Percentiles rank a stretch among this genome's conserved stretches.
phyloP scores from a whole-genome alignment of 2,113 vertebrate species.

The Chrysochloris asiatica region DNA sequence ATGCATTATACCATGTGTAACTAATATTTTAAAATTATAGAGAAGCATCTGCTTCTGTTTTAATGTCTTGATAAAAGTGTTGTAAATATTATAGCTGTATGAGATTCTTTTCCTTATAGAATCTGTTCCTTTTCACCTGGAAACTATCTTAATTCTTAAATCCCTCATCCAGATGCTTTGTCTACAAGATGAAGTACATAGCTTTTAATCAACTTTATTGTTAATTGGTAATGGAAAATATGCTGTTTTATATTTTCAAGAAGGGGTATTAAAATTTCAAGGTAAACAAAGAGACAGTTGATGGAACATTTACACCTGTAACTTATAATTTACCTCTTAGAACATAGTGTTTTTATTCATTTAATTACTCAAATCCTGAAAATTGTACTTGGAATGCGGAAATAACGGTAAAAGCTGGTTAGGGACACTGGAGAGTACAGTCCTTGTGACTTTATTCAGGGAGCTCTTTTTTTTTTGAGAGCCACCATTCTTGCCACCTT shows the following conservation, averaged over 20 bases:
- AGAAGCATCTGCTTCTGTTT: conserved; percentile 81
- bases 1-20: conserved; percentile 76
- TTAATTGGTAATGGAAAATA: conserved; percentile 68
- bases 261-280: conserved; percentile 67
- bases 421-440: background rate
- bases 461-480: background rate
- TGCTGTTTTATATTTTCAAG: conserved; percentile 61
- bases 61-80: conserved; percentile 80
- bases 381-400: background rate
- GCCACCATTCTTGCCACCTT: background rate
- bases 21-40: conserved; percentile 76
- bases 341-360: conserved; percentile 26
- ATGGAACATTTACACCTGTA: conserved; percentile 37
- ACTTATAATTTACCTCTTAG: conserved; percentile 54
- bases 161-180: conserved; percentile 67
- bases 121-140: conserved; percentile 78
- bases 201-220: conserved; percentile 74
- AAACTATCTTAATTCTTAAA: conserved; percentile 74
- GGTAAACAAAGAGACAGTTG: conserved; percentile 62
- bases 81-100: conserved; percentile 77
- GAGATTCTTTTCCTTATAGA: conserved; percentile 66
- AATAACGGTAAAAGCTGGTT: conserved; percentile 23
- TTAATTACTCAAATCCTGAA: conserved; percentile 42
- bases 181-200: conserved; percentile 52
- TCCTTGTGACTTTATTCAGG: background rate